Conservation (phyloP, 2,888 invertebrate genomes). For the Melolontha melolontha region DNA sequence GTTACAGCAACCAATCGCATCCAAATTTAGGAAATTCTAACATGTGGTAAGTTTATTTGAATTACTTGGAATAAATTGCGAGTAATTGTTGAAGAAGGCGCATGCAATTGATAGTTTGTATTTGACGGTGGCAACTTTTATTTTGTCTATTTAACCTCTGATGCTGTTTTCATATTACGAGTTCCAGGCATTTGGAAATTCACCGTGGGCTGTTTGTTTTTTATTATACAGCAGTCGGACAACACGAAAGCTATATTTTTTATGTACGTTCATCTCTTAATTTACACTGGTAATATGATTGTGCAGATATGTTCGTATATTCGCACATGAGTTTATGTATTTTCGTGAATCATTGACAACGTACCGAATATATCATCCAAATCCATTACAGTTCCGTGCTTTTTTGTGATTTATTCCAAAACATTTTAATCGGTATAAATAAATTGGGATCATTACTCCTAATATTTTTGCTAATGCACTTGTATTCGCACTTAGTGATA, state of each 20-base stretch:
- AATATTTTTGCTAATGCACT: no score
- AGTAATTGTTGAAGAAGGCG: no score
- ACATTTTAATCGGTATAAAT: no score
- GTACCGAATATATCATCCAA: slow-evolving; percentile 11
- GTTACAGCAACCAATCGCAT: no score
- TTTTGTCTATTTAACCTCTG: neutral
- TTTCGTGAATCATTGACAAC: neutral
- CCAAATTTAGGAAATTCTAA: no score
- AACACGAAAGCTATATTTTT: slow-evolving; percentile 7
- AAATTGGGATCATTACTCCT: no score
- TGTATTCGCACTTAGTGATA: no score
- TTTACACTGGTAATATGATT: no score
- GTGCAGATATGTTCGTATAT: neutral
- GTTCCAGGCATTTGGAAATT: slow-evolving; percentile 1
- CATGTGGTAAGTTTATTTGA: no score
- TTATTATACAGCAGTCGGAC: neutral
- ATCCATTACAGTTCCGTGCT: slow-evolving; percentile 6
- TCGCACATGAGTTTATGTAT: no score
- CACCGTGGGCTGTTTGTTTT: slow-evolving; percentile 10
- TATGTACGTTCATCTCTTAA: neutral
- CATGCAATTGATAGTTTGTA: no score
- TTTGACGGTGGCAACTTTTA: neutral
- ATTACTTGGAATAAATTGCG: no score
- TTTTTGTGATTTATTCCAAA: slow-evolving; percentile 23
- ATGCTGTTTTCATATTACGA: neutral